Base-by-base conservation (phyloP, 2,797 vertebrate genomes). In the Toxotes lorentzi region DNA sequence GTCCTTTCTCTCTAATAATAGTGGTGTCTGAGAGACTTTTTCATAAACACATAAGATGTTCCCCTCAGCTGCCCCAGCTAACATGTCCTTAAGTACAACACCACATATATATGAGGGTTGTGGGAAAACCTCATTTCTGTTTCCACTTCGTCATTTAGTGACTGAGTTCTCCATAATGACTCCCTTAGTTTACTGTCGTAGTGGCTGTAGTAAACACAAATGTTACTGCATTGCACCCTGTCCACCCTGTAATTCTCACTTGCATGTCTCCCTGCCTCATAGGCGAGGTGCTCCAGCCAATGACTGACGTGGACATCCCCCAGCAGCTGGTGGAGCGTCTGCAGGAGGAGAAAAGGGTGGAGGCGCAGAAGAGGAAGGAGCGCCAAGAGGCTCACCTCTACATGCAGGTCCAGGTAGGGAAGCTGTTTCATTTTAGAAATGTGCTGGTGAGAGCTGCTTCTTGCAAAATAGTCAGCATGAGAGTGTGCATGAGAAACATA, bases 291-390 rank as follows among this genome's bases (percentile, higher is more conserved):
- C 94, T 99, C 50, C 97, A 95, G 83, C 96, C 98, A 0, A 98
- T 99, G 92, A 98, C 97, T 0, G 98, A 99, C 70, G 96, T 97
- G 56, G 98, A 99, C 94, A 99, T 99, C 86, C 98, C 98, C 54
- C 98, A 98, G 91, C 98, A 99, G 91, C 91, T 99, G 83, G 97
- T 99, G 80, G 98, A 99, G 86, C 96, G 98, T 73, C 94, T 99
- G 81, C 98, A 99, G 89, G 98, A 99, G 90, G 98, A 99, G 91
- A 99, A 99, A 48, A 93, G 98, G 85, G 97, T 99, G 73, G 98
- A 99, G 92, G 98, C 98, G 1, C 98, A 99, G 92, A 99, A 99
- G 91, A 96, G 98, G 83, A 99, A 99, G 94, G 98, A 99, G 89
- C 96, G 97, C 14, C 98, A 99, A 88, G 98, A 99, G 90, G 98